These are phyloP conservation scores for Callopanchax toddi DNA, from an alignment of 2,113 vertebrate genomes.

Conservation along the genomic window DNA sequence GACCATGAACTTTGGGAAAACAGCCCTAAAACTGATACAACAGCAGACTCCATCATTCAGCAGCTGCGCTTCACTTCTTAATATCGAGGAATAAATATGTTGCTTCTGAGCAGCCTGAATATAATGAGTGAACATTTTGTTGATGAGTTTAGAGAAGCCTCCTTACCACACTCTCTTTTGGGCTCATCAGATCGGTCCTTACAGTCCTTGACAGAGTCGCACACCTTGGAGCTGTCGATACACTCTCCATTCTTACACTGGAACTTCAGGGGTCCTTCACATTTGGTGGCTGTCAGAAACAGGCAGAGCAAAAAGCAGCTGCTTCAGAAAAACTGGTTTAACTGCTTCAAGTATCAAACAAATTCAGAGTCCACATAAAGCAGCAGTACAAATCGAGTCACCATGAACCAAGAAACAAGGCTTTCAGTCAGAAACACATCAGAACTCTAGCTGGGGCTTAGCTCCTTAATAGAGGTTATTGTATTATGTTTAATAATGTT, in stretches of 20 bases:
- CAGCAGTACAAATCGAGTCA: not conserved
- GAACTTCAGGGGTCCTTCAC: slow-evolving; percentile 92
- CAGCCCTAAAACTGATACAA: no score
- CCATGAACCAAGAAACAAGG: no score
- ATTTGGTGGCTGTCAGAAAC: slow-evolving; percentile 82
- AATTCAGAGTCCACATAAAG: not conserved
- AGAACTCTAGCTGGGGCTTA: no score
- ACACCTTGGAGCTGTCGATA: slow-evolving; percentile 92
- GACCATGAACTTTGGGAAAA: no score
- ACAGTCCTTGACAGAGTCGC: slow-evolving; percentile 93
- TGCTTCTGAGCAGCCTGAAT: no score
- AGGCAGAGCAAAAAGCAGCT: not conserved
- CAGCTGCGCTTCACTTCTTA: no score
- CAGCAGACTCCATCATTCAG: no score
- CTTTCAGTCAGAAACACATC: no score
- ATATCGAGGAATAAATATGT: no score
- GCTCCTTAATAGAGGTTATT: no score
- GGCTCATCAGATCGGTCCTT: slow-evolving; percentile 97
- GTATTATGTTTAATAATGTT: no score
- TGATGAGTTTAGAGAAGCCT: not conserved
- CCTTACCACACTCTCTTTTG: slow-evolving; percentile 95
- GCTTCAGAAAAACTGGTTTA: not conserved
- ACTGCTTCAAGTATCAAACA: not conserved
- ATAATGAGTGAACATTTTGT: no score
- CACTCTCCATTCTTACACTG: slow-evolving; percentile 97